Percentiles rank a stretch among this genome's conserved stretches.
Conservation (phyloP, 2,888 invertebrate species). For the Hedya salicella region DNA sequence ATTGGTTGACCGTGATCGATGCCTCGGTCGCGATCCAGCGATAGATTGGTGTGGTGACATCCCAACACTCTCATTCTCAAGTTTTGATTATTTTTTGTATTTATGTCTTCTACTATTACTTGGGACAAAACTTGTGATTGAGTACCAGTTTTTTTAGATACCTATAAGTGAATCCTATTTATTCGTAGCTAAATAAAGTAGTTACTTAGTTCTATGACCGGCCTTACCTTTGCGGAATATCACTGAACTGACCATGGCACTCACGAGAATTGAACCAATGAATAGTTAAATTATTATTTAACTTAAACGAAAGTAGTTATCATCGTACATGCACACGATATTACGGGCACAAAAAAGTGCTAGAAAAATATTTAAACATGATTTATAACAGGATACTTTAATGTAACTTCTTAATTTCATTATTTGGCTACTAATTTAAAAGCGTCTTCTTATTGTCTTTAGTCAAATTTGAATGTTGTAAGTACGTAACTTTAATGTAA, state of each 20-base stretch:
- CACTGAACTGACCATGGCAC: background rate
- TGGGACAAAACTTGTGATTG: conserved; percentile 14
- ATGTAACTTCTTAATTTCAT: too few relatives aligned
- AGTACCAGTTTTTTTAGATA: background rate
- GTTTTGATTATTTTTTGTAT: background rate
- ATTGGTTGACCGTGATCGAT: too few relatives aligned
- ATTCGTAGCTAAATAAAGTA: conserved; percentile 13
- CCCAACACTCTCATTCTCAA: conserved; percentile 3
- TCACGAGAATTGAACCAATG: background rate
- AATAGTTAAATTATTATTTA: too few relatives aligned
- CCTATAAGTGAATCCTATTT: conserved; percentile 4
- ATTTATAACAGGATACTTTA: too few relatives aligned
- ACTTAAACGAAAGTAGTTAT: too few relatives aligned
- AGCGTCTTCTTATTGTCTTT: too few relatives aligned
- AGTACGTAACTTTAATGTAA: too few relatives aligned
- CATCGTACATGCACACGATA: too few relatives aligned
- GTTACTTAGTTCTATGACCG: conserved; percentile 38
- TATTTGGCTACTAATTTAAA: too few relatives aligned
- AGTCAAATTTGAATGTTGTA: too few relatives aligned
- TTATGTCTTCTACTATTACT: background rate
- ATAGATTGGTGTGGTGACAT: background rate
- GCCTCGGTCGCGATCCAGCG: background rate
- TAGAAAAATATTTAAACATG: too few relatives aligned
- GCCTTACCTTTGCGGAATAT: background rate
- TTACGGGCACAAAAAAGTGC: too few relatives aligned